These are phyloP conservation scores for Arctopsyche grandis DNA, from an alignment of 1,140 invertebrate genomes.

Conservation along the genomic window DNA sequence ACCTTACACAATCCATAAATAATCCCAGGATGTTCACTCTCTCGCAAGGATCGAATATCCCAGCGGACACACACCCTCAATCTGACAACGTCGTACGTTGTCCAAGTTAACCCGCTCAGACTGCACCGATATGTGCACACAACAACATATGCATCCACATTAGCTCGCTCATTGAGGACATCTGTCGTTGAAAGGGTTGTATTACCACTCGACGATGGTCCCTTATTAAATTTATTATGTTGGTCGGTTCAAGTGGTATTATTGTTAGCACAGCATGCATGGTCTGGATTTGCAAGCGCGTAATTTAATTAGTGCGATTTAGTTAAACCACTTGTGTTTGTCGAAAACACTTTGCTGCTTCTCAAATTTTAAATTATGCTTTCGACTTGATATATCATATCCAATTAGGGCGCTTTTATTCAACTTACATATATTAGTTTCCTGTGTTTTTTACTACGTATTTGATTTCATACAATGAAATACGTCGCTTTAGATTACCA, in stretches of 20 bases:
- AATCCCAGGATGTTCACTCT: neutral
- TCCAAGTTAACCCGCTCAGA: neutral
- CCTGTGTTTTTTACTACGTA: too few relatives aligned
- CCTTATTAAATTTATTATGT: neutral
- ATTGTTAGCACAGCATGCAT: too few relatives aligned
- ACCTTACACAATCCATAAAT: slow-evolving; percentile 12
- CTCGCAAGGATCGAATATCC: neutral
- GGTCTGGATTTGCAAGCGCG: neutral
- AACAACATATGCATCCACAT: neutral
- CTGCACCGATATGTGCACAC: neutral
- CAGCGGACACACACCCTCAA: too few relatives aligned
- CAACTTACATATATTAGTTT: neutral
- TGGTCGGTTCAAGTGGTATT: too few relatives aligned
- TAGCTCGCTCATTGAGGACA: neutral
- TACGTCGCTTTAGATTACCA: too few relatives aligned
- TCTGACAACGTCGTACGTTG: neutral
- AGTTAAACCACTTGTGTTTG: neutral
- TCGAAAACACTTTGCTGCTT: neutral
- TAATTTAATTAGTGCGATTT: slow-evolving; percentile 8
- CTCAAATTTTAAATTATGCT: neutral
- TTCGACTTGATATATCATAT: too few relatives aligned
- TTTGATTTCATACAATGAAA: too few relatives aligned
- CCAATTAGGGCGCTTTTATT: neutral
- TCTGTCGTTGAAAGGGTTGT: neutral
- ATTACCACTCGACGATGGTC: neutral